Conservation (phyloP, 2,888 invertebrate genomes). For the Amblyjoppa fuscipennis region DNA sequence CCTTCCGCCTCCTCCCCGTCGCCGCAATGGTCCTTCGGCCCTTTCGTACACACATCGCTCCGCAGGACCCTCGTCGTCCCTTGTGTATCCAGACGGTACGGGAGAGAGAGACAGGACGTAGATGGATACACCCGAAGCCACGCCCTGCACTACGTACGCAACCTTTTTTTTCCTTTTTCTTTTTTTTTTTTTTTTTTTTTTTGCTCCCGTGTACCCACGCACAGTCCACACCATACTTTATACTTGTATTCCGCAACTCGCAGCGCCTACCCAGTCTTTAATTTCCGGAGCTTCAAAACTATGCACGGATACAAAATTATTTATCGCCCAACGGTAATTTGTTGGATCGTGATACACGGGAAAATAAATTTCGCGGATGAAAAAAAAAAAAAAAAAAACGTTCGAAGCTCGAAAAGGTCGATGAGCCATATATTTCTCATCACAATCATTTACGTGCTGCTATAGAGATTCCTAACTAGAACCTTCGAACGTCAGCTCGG, state of each 20-base stretch:
- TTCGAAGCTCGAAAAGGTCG: not conserved
- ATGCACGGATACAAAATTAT: not conserved
- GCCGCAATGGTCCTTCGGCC: conserved; percentile 17
- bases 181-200: conserved; percentile 57
- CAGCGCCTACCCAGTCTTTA: not conserved
- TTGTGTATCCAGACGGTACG: conserved; percentile 39
- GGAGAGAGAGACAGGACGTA: conserved; percentile 17
- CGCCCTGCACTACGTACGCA: conserved; percentile 56
- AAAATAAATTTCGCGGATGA: not conserved
- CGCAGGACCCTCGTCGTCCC: conserved; percentile 56
- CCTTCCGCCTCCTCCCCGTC: conserved; percentile 11
- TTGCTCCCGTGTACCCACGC: conserved; percentile 19
- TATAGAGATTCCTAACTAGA: conserved; percentile 12
- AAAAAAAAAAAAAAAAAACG: not conserved
- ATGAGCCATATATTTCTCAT: not conserved
- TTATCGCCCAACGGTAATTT: not conserved
- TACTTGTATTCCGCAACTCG: conserved; percentile 1
- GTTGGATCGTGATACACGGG: not conserved
- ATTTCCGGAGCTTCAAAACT: not conserved
- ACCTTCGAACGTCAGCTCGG: not conserved
- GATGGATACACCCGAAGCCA: conserved; percentile 42
- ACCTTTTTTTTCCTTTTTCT: conserved; percentile 30
- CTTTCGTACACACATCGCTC: conserved; percentile 31
- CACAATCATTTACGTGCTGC: not conserved
- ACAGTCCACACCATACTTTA: not conserved